Evolutionary conservation across 2,888 invertebrate genomes (phyloP).

Genomic region (Fragum sueziense): DNA sequence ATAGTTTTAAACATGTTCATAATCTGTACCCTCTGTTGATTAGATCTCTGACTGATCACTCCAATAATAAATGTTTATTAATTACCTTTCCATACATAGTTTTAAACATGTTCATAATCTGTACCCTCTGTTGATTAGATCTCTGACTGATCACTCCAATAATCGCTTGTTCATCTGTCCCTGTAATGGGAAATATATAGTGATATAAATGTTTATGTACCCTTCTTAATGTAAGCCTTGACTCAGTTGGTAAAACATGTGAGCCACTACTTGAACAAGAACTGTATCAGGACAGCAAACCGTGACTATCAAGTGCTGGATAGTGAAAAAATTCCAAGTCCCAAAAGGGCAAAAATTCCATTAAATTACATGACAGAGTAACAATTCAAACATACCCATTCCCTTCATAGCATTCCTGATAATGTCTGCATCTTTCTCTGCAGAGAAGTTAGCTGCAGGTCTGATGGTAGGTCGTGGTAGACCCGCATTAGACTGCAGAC

Average conservation of each 20-base stretch:
- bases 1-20: conserved; percentile 34
- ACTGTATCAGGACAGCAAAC: no score
- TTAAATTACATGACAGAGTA: no score
- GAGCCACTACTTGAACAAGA: no score
- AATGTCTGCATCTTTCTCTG: conserved; percentile 74
- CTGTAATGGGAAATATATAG: background rate
- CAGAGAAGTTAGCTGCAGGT: conserved; percentile 72
- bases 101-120: conserved; percentile 31
- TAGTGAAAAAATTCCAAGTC: no score
- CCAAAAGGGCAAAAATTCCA: no score
- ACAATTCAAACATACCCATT: conserved; percentile 69
- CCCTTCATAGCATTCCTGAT: conserved; percentile 79
- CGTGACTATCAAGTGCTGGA: no score
- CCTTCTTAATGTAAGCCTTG: no score
- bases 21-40: conserved; percentile 44
- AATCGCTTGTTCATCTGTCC: conserved; percentile 55
- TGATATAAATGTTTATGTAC: no score
- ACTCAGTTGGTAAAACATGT: no score
- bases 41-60: conserved; percentile 67
- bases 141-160: conserved; percentile 68
- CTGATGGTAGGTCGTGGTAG: conserved; percentile 73
- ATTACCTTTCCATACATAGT: conserved; percentile 51
- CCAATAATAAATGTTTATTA: conserved; percentile 61
- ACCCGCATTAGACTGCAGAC: conserved; percentile 62
- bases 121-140: conserved; percentile 58